Conservation (phyloP, 1,140 invertebrate species). For the Danaus melanippus region DNA sequence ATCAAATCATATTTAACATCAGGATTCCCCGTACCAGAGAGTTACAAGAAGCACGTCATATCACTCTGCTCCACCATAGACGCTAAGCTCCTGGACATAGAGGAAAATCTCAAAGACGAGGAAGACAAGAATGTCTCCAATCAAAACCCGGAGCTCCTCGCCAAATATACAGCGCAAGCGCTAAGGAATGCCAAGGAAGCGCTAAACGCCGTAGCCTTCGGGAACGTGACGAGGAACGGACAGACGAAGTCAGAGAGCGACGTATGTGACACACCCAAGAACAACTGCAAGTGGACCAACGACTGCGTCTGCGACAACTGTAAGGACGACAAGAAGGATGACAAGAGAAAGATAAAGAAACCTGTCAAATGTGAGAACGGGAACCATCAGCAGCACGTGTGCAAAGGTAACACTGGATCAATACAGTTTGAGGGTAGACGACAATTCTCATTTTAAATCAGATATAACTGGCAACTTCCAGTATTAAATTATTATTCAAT, state of each 20-base stretch:
- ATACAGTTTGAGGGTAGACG: too few relatives aligned
- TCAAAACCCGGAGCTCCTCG: slow-evolving; percentile 53
- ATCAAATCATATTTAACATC: slow-evolving; percentile 59
- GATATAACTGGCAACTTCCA: too few relatives aligned
- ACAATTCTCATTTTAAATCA: too few relatives aligned
- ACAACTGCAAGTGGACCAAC: slow-evolving; percentile 57
- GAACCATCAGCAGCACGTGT: slow-evolving; percentile 54
- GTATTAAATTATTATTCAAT: too few relatives aligned
- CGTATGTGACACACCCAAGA: slow-evolving; percentile 47
- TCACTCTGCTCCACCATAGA: slow-evolving; percentile 56
- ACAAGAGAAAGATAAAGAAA: slow-evolving; percentile 31
- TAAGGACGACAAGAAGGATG: slow-evolving; percentile 35
- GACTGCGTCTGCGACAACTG: slow-evolving; percentile 51
- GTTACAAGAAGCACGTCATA: slow-evolving; percentile 55
- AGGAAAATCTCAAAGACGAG: slow-evolving; percentile 36
- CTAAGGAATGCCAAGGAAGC: slow-evolving; percentile 54
- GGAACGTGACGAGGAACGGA: slow-evolving; percentile 42
- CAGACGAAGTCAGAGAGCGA: slow-evolving; percentile 51
- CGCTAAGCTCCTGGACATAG: slow-evolving; percentile 44
- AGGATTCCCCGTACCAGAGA: slow-evolving; percentile 51
- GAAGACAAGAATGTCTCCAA: slow-evolving; percentile 31
- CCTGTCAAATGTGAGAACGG: slow-evolving; percentile 47
- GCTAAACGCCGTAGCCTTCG: slow-evolving; percentile 53
- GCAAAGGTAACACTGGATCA: slow-evolving; percentile 45
- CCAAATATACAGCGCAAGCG: slow-evolving; percentile 59